Evolutionary conservation across 2,888 invertebrate species (phyloP).

Genomic region (Nezara viridula): DNA sequence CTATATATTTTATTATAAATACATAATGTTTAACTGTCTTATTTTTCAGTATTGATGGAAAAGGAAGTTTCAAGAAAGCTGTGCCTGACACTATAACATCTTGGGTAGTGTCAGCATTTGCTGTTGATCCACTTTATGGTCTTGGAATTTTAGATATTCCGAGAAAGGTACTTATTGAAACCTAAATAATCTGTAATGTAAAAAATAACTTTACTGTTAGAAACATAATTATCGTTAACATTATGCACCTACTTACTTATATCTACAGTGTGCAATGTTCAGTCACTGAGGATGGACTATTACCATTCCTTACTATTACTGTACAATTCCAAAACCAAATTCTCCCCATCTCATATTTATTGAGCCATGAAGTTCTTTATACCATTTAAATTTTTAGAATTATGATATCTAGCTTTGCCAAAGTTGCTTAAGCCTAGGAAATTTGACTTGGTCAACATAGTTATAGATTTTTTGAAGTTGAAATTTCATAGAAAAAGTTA

Average conservation of each 20-base stretch:
- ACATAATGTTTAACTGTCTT: background rate
- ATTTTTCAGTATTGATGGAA: conserved; percentile 66
- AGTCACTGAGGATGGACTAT: no score
- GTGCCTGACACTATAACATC: conserved; percentile 89
- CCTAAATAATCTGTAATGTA: background rate
- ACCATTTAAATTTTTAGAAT: no score
- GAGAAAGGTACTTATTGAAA: conserved; percentile 71
- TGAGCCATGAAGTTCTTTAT: no score
- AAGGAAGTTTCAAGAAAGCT: conserved; percentile 68
- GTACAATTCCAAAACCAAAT: no score
- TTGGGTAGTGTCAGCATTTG: conserved; percentile 88
- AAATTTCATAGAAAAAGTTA: no score
- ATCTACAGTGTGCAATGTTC: no score
- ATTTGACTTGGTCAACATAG: no score
- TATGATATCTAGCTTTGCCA: no score
- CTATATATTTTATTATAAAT: background rate
- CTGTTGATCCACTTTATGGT: conserved; percentile 82
- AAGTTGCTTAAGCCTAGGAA: no score
- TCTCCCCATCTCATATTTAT: no score
- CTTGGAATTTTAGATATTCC: conserved; percentile 80
- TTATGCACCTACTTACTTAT: conserved; percentile 67
- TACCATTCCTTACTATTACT: no score
- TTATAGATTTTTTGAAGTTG: no score
- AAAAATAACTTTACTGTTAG: background rate
- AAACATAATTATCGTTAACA: background rate